phyloP scores from a whole-genome alignment of 2,113 vertebrate species.

The Paralichthys olivaceus region DNA sequence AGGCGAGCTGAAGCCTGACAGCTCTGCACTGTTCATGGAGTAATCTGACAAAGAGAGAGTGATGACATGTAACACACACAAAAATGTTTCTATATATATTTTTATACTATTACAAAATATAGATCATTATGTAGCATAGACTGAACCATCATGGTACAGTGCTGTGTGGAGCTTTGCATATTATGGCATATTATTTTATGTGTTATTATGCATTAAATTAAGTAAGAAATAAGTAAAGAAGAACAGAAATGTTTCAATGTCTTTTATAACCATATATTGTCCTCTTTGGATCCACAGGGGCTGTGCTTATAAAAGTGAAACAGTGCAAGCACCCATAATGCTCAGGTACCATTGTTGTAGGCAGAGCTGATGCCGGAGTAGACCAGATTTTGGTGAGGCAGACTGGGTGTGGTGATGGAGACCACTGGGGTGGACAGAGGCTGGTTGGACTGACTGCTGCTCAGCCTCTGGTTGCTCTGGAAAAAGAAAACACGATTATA shows the following conservation, averaged over 20 bases:
- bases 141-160: no score
- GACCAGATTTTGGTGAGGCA: conserved; percentile 89
- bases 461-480: conserved; percentile 89
- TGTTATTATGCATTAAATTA: background rate
- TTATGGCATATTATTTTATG: no score
- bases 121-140: background rate
- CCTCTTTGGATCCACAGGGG: no score
- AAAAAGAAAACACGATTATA: conserved; percentile 18
- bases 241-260: no score
- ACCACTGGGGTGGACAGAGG: conserved; percentile 93
- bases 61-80: background rate
- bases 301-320: background rate
- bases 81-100: no score
- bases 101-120: background rate
- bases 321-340: background rate
- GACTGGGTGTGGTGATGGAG: conserved; percentile 92
- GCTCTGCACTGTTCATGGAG: conserved; percentile 89
- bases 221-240: background rate
- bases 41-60: conserved; percentile 84
- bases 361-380: conserved; percentile 90
- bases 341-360: conserved; percentile 87
- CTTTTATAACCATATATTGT: no score
- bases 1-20: conserved; percentile 89
- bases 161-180: no score
- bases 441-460: conserved; percentile 88